Percentiles rank a stretch among this genome's conserved stretches.
These are phyloP conservation scores for Spodoptera exigua DNA, from an alignment of 2,888 invertebrate species.

Conservation along the genomic window DNA sequence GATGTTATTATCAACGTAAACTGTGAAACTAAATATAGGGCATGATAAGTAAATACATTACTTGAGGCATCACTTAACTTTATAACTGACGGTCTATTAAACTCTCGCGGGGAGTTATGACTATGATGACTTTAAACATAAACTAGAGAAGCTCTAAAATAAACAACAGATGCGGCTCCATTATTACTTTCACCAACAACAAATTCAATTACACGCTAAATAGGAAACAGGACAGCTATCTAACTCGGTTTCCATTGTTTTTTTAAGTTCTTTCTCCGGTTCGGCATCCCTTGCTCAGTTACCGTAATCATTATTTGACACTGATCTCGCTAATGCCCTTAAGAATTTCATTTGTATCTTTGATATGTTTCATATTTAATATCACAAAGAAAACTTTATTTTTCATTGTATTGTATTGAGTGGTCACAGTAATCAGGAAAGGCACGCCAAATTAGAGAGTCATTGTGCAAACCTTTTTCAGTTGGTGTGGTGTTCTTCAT, in stretches of 20 bases:
- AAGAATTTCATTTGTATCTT: too few species aligned
- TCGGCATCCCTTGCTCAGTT: too few species aligned
- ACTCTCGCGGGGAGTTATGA: background rate
- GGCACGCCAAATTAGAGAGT: too few species aligned
- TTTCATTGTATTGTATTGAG: too few species aligned
- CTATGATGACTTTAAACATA: background rate
- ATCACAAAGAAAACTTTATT: too few species aligned
- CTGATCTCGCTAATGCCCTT: too few species aligned
- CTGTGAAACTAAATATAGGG: background rate
- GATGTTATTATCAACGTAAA: slow-evolving; percentile 2
- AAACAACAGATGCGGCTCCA: slow-evolving; percentile 2
- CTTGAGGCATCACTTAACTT: slow-evolving; percentile 2
- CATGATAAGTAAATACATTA: background rate
- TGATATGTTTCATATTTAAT: too few species aligned
- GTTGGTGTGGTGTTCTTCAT: too few species aligned
- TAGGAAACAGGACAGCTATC: slow-evolving; percentile 1
- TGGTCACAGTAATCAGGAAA: too few species aligned
- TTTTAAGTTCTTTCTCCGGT: slow-evolving; percentile 1
- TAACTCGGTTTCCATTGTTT: too few species aligned
- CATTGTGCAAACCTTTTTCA: too few species aligned
- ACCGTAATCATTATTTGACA: too few species aligned
- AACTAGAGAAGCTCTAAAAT: slow-evolving; percentile 2
- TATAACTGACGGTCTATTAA: background rate
- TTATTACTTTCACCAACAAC: background rate
- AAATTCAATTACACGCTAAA: slow-evolving; percentile 18